Percentiles rank a stretch among this genome's conserved stretches.
Evolutionary conservation across 1,140 invertebrate species (phyloP).

Genomic region (Drosophila kikkawai): DNA sequence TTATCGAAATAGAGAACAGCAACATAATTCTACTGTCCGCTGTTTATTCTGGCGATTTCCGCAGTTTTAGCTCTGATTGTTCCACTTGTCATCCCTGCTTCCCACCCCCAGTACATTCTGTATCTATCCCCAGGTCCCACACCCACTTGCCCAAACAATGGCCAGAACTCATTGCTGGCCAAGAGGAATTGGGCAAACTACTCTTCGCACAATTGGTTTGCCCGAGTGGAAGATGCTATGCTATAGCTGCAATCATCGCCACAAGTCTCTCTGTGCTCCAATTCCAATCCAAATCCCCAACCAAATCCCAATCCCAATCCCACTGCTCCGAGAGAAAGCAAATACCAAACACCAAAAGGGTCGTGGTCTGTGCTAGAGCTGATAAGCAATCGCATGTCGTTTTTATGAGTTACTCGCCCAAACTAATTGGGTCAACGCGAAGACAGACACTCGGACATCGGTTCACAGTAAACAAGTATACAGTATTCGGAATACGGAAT

Average conservation of each 20-base stretch:
- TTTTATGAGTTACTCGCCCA: slow-evolving; percentile 77
- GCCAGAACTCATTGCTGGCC: slow-evolving; percentile 52
- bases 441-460: slow-evolving; percentile 9
- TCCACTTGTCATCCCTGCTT: slow-evolving; percentile 61
- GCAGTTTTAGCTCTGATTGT: slow-evolving; percentile 75
- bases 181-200: slow-evolving; percentile 23
- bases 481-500: not conserved
- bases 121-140: slow-evolving; percentile 41
- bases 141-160: slow-evolving; percentile 61
- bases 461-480: slow-evolving; percentile 1
- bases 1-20: slow-evolving; percentile 56
- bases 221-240: slow-evolving; percentile 22
- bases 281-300: slow-evolving; percentile 36
- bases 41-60: slow-evolving; percentile 74
- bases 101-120: not conserved
- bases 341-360: slow-evolving; percentile 45
- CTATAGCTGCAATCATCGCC: slow-evolving; percentile 41
- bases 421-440: slow-evolving; percentile 70
- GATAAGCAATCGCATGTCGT: slow-evolving; percentile 66
- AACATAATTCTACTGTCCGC: slow-evolving; percentile 17
- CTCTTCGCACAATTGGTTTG: slow-evolving; percentile 12
- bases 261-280: slow-evolving; percentile 55
- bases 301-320: slow-evolving; percentile 19
- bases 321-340: slow-evolving; percentile 62
- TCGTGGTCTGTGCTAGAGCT: slow-evolving; percentile 36